Base-by-base conservation (phyloP, 2,113 vertebrate genomes). In the Triplophysa rosa region DNA sequence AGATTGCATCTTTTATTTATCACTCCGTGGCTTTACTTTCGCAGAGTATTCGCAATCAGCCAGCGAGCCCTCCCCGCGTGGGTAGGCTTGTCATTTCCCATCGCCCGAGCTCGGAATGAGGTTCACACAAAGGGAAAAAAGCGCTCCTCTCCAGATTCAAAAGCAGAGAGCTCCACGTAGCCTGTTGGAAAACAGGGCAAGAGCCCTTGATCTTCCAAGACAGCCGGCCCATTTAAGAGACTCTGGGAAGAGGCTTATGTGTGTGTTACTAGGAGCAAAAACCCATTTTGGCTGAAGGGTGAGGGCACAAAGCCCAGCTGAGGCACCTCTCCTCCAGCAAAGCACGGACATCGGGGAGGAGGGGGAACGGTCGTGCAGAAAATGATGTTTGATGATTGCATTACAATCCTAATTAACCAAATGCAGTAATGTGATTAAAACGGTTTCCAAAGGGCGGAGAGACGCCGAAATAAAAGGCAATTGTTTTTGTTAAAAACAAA, bases 1-100 rank as follows among this genome's bases (percentile, higher is more conserved):
- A 96, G 95, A 98, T 89, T 95, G 93, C 94, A 96, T 97, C 93
- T 97, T 97, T 98, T 97, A 96, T 98, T 97, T 96, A 97, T 96
- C 93, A 47, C 92, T 90, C 89, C 91, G 95, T 93, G 93, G 93
- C 94, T 96, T 95, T 94, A 95, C 95, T 96, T 96, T 97, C 93
- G 94, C 94, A 94, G 93, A 87, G 93, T 95, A 98, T 98, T 97
- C 96, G 95, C 94, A 98, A 96, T 95, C 94, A 95, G 94, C 95
- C 94, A 96, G 95, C 93, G 94, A 95, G 93, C 94, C 93, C 95
- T 96, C 94, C 94, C 95, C 93, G 87, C 92, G 89, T 14, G 16
- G 4, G 89, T 92, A 92, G 89, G 94, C 93, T 93, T 97, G 96
- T 97, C 97, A 96, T 93, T 94, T 95, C 93, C 94, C 94, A 93